A percentile compares a stretch with the other conserved stretches of the same genome.
These are phyloP conservation scores for Ceryle rudis DNA, from an alignment of 2,797 vertebrate genomes.

Conservation along the genomic window DNA sequence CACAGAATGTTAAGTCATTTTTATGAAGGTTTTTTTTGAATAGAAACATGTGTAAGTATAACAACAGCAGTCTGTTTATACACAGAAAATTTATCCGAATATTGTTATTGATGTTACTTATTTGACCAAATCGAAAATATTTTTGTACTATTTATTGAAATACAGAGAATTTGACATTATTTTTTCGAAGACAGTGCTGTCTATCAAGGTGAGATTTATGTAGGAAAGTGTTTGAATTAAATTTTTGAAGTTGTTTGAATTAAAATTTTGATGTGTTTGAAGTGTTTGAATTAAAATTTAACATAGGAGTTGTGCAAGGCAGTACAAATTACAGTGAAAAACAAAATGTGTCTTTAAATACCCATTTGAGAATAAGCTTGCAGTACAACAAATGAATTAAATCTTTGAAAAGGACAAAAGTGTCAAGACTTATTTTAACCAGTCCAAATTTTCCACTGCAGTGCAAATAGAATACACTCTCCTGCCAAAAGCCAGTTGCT, in stretches of 20 bases:
- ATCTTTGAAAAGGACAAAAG: conserved; percentile 43
- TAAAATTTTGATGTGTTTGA: background rate
- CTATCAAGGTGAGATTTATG: background rate
- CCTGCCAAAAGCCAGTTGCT: background rate
- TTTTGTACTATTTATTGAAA: background rate
- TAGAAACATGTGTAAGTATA: background rate
- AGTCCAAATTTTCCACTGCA: background rate
- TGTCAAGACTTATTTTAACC: background rate
- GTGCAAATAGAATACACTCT: background rate
- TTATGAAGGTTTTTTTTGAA: background rate
- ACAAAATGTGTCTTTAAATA: conserved; percentile 19
- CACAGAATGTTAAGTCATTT: background rate
- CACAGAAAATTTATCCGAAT: background rate
- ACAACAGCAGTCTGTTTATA: background rate
- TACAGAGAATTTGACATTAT: background rate
- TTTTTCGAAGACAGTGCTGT: background rate
- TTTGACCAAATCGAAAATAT: conserved; percentile 18
- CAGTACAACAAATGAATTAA: conserved; percentile 15
- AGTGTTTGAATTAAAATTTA: background rate
- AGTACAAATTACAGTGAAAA: background rate
- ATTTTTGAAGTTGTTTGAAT: background rate
- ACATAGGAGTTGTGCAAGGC: background rate
- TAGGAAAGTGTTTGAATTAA: background rate
- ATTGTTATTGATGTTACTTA: conserved; percentile 23
- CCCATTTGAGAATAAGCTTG: background rate